These are phyloP conservation scores for Macroglossus sobrinus DNA, from an alignment of 2,113 vertebrate species.

Conservation along the genomic window DNA sequence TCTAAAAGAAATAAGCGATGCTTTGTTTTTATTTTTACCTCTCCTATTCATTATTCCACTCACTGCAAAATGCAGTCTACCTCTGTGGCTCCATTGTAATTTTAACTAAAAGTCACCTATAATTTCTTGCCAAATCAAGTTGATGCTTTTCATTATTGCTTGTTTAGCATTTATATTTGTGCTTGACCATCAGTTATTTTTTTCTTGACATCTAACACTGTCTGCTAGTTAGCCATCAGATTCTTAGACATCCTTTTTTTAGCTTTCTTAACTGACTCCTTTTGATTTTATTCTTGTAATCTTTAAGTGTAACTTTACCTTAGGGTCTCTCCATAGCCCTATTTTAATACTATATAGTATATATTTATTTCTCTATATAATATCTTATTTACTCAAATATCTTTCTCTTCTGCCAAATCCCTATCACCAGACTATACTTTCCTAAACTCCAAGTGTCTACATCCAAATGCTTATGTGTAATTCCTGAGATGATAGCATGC, in stretches of 20 bases:
- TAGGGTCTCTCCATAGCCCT: background rate
- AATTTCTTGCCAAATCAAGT: background rate
- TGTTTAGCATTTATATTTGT: background rate
- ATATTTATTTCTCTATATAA: background rate
- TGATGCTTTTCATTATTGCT: background rate
- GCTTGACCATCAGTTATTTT: background rate
- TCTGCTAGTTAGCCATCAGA: background rate
- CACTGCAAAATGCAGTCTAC: background rate
- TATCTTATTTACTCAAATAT: background rate
- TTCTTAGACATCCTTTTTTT: background rate
- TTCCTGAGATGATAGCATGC: background rate
- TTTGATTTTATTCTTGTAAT: background rate
- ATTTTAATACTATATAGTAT: background rate
- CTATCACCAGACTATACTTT: background rate
- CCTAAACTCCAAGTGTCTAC: background rate
- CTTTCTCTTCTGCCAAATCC: background rate
- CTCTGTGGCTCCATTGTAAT: background rate
- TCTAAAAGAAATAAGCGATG: background rate
- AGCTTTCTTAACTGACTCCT: background rate
- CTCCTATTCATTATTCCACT: background rate
- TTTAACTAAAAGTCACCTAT: background rate
- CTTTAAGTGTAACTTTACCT: background rate
- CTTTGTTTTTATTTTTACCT: background rate
- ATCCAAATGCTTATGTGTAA: background rate
- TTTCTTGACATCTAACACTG: background rate